phyloP scores from a whole-genome alignment of 2,888 invertebrate species.

The Eremobia ochroleuca region DNA sequence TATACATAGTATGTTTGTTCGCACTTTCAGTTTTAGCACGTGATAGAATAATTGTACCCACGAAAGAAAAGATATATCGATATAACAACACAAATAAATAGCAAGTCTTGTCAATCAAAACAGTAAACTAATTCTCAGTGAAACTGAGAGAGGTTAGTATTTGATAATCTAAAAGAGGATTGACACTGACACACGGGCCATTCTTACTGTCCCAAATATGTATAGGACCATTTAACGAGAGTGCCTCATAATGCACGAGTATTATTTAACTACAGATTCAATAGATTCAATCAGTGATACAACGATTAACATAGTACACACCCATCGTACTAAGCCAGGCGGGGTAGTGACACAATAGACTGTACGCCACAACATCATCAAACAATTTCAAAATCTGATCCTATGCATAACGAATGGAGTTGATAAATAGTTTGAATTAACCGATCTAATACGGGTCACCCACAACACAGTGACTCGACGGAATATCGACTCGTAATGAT shows the following conservation, averaged over 20 bases:
- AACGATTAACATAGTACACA: constrained; percentile 88
- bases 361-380: constrained; percentile 89
- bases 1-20: constrained; percentile 1
- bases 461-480: constrained; percentile 88
- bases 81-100: constrained; percentile 12
- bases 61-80: neutral
- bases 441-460: constrained; percentile 91
- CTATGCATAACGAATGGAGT: constrained; percentile 90
- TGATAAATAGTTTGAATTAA: constrained; percentile 91
- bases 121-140: neutral
- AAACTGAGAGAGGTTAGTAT: constrained; percentile 23
- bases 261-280: constrained; percentile 79
- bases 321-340: constrained; percentile 88
- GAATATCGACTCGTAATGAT: constrained; percentile 88
- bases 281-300: constrained; percentile 86
- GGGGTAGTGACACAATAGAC: constrained; percentile 79
- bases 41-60: neutral
- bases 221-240: constrained; percentile 64
- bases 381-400: constrained; percentile 90
- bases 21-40: neutral
- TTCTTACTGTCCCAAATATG: constrained; percentile 52
- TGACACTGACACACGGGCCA: constrained; percentile 27
- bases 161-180: constrained; percentile 24
- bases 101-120: constrained; percentile 4
- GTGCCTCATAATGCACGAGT: constrained; percentile 64